phyloP scores from a whole-genome alignment of 2,888 invertebrate species.

The Horisme vitalbata region DNA sequence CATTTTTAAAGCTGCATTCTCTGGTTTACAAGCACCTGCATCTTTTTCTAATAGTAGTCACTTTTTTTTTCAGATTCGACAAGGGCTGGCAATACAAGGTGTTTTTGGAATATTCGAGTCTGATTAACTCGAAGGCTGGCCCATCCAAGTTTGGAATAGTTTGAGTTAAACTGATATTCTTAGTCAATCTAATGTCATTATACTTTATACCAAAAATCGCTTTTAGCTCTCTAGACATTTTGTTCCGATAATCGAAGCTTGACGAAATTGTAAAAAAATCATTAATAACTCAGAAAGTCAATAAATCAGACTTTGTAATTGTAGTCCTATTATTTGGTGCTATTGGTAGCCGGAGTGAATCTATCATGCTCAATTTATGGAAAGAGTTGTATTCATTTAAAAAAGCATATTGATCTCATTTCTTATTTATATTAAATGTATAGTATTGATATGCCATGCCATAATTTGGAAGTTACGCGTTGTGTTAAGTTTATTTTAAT shows the following conservation, averaged over 20 bases:
- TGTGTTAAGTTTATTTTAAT: constrained; percentile 53
- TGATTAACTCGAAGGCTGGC: not conserved
- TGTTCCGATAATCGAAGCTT: constrained; percentile 41
- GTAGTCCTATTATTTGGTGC: constrained; percentile 29
- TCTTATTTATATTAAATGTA: constrained; percentile 69
- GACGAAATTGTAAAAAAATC: constrained; percentile 21
- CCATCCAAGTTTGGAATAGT: not conserved
- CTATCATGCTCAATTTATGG: constrained; percentile 23
- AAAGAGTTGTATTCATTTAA: constrained; percentile 33
- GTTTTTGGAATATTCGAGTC: constrained; percentile 9
- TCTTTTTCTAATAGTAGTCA: not conserved
- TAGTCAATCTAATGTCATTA: constrained; percentile 46
- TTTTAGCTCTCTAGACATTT: constrained; percentile 67
- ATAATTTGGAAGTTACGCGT: constrained; percentile 68
- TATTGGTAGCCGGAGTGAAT: constrained; percentile 29
- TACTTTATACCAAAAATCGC: constrained; percentile 52
- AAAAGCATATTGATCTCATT: constrained; percentile 75
- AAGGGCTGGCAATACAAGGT: constrained; percentile 34
- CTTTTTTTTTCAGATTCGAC: constrained; percentile 48
- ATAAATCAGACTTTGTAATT: constrained; percentile 22
- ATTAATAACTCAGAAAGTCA: constrained; percentile 18
- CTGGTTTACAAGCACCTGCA: too few species aligned
- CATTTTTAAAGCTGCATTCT: too few species aligned
- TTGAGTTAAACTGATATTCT: constrained; percentile 35
- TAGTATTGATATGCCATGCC: constrained; percentile 75